These are phyloP conservation scores for Gorilla gorilla DNA, from an alignment of 2,113 vertebrate species.

Conservation along the genomic window DNA sequence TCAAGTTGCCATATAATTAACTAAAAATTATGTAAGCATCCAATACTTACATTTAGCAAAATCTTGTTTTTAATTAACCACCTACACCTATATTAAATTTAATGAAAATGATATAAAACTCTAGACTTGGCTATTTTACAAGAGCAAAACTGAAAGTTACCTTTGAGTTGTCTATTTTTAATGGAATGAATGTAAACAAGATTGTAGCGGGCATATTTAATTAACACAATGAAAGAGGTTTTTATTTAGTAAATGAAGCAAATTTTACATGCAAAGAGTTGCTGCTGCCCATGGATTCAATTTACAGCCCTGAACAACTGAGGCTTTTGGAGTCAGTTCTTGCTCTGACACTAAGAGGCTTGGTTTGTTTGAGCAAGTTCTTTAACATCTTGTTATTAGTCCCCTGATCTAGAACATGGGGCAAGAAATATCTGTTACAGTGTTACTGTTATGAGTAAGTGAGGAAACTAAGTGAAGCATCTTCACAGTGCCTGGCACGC, in stretches of 20 bases:
- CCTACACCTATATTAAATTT: not conserved
- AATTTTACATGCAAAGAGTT: not conserved
- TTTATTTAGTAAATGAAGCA: not conserved
- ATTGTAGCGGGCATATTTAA: not conserved
- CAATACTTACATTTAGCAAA: not conserved
- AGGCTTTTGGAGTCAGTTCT: not conserved
- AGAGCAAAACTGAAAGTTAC: not conserved
- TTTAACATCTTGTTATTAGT: not conserved
- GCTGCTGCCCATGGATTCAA: not conserved
- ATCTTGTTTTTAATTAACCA: not conserved
- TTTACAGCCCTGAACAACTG: not conserved
- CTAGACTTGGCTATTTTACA: not conserved
- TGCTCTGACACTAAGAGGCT: not conserved
- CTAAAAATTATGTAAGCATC: constrained; percentile 12
- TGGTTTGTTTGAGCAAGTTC: not conserved
- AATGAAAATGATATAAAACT: constrained; percentile 31
- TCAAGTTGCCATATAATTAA: not conserved
- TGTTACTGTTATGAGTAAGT: not conserved
- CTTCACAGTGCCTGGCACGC: not conserved
- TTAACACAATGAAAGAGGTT: not conserved
- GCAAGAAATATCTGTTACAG: not conserved
- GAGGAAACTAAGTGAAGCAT: not conserved
- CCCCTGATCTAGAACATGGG: not conserved
- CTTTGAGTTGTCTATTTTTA: not conserved
- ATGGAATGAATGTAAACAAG: not conserved